Conservation (phyloP, 2,888 invertebrate species). For the Leptinotarsa tumamoca region DNA sequence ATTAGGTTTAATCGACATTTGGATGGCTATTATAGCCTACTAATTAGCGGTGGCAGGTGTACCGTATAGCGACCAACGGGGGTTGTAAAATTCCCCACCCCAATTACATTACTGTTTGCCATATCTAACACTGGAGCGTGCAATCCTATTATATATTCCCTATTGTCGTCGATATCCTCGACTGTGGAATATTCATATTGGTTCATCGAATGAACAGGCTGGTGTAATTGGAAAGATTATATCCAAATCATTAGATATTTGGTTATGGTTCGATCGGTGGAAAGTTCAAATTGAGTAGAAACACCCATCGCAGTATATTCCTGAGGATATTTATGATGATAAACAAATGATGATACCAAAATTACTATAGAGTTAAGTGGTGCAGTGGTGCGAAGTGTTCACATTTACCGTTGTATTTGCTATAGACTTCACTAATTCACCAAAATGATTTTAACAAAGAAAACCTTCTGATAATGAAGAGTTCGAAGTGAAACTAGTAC, state of each 20-base stretch:
- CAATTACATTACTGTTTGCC: conserved; percentile 57
- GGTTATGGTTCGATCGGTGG: background rate
- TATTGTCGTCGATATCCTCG: conserved; percentile 36
- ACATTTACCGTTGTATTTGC: too few relatives aligned
- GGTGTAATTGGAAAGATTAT: conserved; percentile 9
- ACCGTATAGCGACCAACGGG: conserved; percentile 61
- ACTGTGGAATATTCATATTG: conserved; percentile 29
- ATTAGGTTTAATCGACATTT: conserved; percentile 67
- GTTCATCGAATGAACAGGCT: background rate
- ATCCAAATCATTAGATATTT: conserved; percentile 12
- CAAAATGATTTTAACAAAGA: too few relatives aligned
- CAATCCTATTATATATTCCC: conserved; percentile 43
- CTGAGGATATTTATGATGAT: too few relatives aligned
- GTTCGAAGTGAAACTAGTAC: too few relatives aligned
- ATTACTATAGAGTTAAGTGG: too few relatives aligned
- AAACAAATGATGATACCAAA: too few relatives aligned
- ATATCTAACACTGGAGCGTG: conserved; percentile 44
- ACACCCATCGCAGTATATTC: background rate
- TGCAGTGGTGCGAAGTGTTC: too few relatives aligned
- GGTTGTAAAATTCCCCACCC: conserved; percentile 59
- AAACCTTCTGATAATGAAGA: too few relatives aligned
- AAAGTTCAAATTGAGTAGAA: background rate
- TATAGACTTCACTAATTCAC: too few relatives aligned
- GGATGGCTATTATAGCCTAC: conserved; percentile 66
- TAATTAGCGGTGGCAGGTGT: conserved; percentile 68